A percentile compares a stretch with the other conserved stretches of the same genome.
These are phyloP conservation scores for Drosophila santomea DNA, from an alignment of 1,140 invertebrate genomes.

Conservation along the genomic window DNA sequence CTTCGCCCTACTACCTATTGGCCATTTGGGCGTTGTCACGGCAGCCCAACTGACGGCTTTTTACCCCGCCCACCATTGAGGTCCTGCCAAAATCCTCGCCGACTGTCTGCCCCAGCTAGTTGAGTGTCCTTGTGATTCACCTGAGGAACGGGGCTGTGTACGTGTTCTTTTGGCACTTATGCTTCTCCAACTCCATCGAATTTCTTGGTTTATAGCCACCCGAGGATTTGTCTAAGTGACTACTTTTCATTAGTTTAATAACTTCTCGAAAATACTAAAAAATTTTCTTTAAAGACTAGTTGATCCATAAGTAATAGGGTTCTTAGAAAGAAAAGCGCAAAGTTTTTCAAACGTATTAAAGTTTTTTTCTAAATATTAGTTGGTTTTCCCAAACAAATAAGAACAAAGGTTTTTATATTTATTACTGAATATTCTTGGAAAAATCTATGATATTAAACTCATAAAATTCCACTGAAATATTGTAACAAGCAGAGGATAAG, in stretches of 20 bases:
- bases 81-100: slow-evolving; percentile 16
- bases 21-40: slow-evolving; percentile 25
- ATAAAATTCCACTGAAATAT: background rate
- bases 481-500: no score
- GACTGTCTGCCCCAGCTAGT: slow-evolving; percentile 29
- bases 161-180: slow-evolving; percentile 54
- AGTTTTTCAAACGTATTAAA: background rate
- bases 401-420: no score
- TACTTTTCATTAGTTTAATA: slow-evolving; percentile 67
- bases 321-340: background rate
- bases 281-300: slow-evolving; percentile 1
- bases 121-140: slow-evolving; percentile 45
- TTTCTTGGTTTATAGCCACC: slow-evolving; percentile 23
- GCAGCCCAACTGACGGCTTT: slow-evolving; percentile 21
- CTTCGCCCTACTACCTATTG: background rate
- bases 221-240: slow-evolving; percentile 11
- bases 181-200: slow-evolving; percentile 1
- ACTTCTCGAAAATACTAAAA: background rate
- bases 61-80: slow-evolving; percentile 14
- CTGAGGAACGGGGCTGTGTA: slow-evolving; percentile 26
- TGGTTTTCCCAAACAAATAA: background rate
- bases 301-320: slow-evolving; percentile 21
- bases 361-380: background rate
- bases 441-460: no score
- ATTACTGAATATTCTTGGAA: no score